Evolutionary conservation across 2,113 vertebrate species (phyloP).

Genomic region (Ictalurus punctatus): DNA sequence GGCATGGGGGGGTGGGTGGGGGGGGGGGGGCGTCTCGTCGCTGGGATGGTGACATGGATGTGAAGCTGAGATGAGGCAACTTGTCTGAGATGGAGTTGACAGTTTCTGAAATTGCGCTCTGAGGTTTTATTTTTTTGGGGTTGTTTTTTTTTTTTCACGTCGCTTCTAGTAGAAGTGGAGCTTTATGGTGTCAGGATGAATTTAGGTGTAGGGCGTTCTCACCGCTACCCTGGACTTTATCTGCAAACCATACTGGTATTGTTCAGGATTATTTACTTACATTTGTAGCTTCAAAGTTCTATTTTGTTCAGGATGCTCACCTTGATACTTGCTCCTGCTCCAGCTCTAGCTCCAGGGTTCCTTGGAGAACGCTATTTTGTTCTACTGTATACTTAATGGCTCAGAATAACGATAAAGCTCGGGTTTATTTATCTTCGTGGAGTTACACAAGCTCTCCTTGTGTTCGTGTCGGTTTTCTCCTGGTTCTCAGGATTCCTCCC

Average conservation of each 20-base stretch:
- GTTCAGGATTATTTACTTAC: not conserved
- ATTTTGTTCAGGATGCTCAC: not conserved
- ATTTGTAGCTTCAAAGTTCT: not conserved
- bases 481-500: not conserved
- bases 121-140: not conserved
- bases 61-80: conserved; percentile 51
- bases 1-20: not conserved
- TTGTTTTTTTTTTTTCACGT: conserved; percentile 2
- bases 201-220: not conserved
- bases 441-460: not conserved
- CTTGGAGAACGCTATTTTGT: not conserved
- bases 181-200: conserved; percentile 37
- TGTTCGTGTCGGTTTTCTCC: not conserved
- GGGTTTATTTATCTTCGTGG: not conserved
- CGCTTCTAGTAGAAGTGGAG: conserved; percentile 7
- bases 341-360: not conserved
- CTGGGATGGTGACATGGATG: not conserved
- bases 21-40: not conserved
- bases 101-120: conserved; percentile 58
- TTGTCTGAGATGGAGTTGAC: conserved; percentile 53
- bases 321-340: not conserved
- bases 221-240: not conserved
- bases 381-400: not conserved
- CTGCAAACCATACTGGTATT: not conserved
- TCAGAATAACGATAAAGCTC: not conserved